Percentiles rank a stretch among this genome's conserved stretches.
phyloP scores from a whole-genome alignment of 2,888 invertebrate species.

The Tetramorium bicarinatum region DNA sequence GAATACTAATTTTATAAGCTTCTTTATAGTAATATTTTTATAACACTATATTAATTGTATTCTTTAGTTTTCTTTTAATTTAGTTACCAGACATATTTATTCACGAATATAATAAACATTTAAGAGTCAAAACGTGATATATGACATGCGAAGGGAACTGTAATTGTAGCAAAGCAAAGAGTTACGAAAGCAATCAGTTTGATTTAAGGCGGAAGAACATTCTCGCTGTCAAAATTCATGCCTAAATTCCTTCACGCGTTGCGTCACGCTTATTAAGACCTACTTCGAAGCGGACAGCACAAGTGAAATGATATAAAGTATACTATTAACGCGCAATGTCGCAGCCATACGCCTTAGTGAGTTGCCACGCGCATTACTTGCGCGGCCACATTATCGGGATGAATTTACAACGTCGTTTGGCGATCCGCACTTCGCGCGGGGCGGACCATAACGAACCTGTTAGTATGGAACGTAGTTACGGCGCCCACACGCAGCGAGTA shows the following conservation, averaged over 20 bases:
- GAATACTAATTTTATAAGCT: neutral
- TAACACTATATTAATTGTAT: neutral
- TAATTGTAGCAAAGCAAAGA: neutral
- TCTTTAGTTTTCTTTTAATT: neutral
- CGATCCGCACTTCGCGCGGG: constrained; percentile 40
- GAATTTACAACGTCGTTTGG: constrained; percentile 53
- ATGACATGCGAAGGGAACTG: neutral
- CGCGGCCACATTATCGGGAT: constrained; percentile 43
- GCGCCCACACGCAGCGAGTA: constrained; percentile 68
- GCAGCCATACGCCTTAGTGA: neutral
- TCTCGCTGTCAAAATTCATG: constrained; percentile 4
- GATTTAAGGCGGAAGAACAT: neutral
- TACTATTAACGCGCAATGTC: neutral
- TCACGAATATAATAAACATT: neutral
- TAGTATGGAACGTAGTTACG: constrained; percentile 60
- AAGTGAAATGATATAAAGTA: neutral
- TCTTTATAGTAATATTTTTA: neutral
- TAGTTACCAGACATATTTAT: neutral
- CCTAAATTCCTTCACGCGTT: no score
- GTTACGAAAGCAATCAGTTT: neutral
- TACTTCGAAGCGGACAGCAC: neutral
- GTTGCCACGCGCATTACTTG: constrained; percentile 38
- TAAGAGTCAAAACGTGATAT: neutral
- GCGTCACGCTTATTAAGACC: constrained; percentile 12
- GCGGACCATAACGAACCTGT: constrained; percentile 55